A percentile compares a stretch with the other conserved stretches of the same genome.
Conservation (phyloP, 1,140 invertebrate genomes). For the Drosophila cardini region DNA sequence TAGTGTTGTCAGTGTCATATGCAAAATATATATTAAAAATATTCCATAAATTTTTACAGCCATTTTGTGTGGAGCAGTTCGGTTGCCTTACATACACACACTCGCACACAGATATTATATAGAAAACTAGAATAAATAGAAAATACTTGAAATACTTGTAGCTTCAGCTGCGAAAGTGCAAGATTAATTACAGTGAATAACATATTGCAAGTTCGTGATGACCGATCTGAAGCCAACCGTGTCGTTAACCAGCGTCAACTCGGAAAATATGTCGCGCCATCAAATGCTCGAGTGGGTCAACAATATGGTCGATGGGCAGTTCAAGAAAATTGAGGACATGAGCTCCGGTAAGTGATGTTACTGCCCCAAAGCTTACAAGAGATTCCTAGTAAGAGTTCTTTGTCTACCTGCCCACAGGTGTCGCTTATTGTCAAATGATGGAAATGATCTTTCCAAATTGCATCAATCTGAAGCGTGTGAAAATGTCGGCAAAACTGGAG, state of each 20-base stretch:
- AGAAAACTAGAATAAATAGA: too few species aligned
- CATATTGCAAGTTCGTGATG: constrained; percentile 85
- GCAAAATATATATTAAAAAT: background rate
- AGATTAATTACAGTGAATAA: background rate
- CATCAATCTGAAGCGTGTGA: constrained; percentile 96
- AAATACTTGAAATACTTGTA: background rate
- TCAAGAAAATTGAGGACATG: constrained; percentile 98
- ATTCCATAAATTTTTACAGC: constrained; percentile 3
- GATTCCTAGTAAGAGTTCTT: background rate
- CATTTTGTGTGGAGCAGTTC: constrained; percentile 8
- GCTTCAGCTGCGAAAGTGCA: background rate
- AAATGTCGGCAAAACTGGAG: constrained; percentile 98
- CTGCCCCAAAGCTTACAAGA: background rate
- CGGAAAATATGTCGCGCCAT: constrained; percentile 98
- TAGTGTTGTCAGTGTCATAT: background rate
- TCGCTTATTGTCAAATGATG: constrained; percentile 99
- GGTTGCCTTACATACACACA: background rate
- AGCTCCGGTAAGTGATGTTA: constrained; percentile 90
- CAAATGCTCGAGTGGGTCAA: constrained; percentile 99
- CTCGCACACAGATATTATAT: background rate
- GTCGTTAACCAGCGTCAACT: constrained; percentile 97
- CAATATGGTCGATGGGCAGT: constrained; percentile 95
- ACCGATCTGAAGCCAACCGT: constrained; percentile 92
- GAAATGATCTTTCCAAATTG: constrained; percentile 98
- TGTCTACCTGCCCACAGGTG: constrained; percentile 80